Conservation (phyloP, 2,797 vertebrate genomes). For the Schizopygopsis pylzovi region DNA sequence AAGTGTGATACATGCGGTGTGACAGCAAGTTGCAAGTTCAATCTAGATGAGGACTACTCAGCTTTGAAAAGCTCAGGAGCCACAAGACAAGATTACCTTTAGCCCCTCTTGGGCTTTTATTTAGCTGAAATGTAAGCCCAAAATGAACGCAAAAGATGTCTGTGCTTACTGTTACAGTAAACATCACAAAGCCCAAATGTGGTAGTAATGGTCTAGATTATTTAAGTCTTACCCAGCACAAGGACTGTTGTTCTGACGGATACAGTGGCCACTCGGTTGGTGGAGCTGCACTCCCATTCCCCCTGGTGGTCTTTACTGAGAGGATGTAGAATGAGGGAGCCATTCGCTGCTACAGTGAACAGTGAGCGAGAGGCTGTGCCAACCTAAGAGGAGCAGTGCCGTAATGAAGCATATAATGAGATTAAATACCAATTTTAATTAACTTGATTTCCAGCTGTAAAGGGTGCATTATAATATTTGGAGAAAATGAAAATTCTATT, state of each 20-base stretch:
- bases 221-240: constrained; percentile 84
- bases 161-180: neutral
- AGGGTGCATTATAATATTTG: neutral
- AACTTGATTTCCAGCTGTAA: constrained; percentile 8
- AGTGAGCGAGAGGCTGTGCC: constrained; percentile 70
- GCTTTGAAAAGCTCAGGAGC: neutral
- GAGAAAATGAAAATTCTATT: neutral
- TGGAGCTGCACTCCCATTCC: constrained; percentile 84
- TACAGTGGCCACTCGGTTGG: constrained; percentile 83
- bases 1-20: constrained; percentile 14
- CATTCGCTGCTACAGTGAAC: constrained; percentile 78
- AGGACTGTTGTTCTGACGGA: constrained; percentile 78
- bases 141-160: neutral
- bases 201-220: neutral
- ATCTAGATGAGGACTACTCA: neutral
- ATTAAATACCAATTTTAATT: constrained; percentile 31
- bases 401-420: constrained; percentile 22
- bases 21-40: constrained; percentile 1
- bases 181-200: neutral
- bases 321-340: constrained; percentile 85
- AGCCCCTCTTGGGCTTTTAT: neutral
- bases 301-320: constrained; percentile 91
- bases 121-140: neutral
- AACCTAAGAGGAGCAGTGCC: constrained; percentile 71
- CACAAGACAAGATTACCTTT: neutral